Conservation (phyloP, 37 sponge, comb jelly and placozoan species). For the Aplysina aerophoba region DNA sequence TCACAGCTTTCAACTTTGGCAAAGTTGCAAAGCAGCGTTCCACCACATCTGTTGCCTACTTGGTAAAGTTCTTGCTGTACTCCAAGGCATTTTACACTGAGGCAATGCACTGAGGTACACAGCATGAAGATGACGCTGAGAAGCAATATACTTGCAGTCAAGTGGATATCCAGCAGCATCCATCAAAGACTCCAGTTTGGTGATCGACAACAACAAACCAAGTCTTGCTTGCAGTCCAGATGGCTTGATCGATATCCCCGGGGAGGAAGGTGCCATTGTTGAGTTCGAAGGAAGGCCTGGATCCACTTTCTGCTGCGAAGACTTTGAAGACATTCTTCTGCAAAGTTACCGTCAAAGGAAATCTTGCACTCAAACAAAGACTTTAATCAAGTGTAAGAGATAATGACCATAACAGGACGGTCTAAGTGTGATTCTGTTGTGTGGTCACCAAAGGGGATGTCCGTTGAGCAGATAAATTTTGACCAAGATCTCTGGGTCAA, state of each 20-base stretch:
- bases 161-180: neutral
- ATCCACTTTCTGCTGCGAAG: neutral
- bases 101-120: no score
- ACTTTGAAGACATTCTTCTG: neutral
- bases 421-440: constrained; percentile 20
- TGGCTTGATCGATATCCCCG: constrained; percentile 1
- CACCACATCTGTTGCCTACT: no score
- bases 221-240: neutral
- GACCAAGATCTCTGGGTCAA: neutral
- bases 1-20: no score
- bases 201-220: neutral
- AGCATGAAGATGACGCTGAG: no score
- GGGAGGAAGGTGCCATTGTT: neutral
- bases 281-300: constrained; percentile 9
- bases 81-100: no score
- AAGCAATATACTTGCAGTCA: neutral
- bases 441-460: constrained; percentile 17
- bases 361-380: no score
- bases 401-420: constrained; percentile 7
- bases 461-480: neutral
- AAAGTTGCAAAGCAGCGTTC: no score
- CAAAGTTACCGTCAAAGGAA: neutral
- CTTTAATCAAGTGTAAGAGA: neutral
- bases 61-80: no score
- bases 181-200: neutral